A percentile compares a stretch with the other conserved stretches of the same genome.
Evolutionary conservation across 2,113 vertebrate genomes (phyloP).

Genomic region (Tragelaphus scriptus): DNA sequence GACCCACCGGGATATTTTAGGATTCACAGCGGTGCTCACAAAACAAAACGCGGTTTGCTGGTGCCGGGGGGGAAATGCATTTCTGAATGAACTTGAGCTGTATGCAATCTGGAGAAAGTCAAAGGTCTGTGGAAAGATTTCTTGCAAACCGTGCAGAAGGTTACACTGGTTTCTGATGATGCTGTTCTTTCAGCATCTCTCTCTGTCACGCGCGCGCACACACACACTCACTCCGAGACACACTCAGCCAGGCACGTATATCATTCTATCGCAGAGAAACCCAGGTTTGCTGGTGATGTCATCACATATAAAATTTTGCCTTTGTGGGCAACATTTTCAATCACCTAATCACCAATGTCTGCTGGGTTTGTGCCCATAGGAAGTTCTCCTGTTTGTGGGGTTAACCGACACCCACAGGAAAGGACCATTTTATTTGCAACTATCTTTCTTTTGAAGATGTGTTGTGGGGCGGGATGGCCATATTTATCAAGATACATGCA

Average conservation of each 20-base stretch:
- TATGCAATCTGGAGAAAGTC: slow-evolving; percentile 24
- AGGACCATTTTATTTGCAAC: slow-evolving; percentile 27
- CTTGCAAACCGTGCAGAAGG: slow-evolving; percentile 26
- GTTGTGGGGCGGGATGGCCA: neutral
- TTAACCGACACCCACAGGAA: slow-evolving; percentile 57
- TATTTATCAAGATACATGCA: slow-evolving; percentile 20
- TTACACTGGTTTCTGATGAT: neutral
- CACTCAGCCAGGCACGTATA: neutral
- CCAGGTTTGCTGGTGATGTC: slow-evolving; percentile 64
- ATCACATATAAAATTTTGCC: slow-evolving; percentile 49
- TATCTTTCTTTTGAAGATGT: neutral
- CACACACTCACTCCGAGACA: neutral
- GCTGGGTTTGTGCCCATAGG: slow-evolving; percentile 55
- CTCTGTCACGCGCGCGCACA: no score
- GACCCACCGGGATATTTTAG: neutral
- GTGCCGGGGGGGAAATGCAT: neutral
- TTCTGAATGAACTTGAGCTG: slow-evolving; percentile 33
- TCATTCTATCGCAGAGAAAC: slow-evolving; percentile 24
- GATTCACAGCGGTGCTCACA: neutral
- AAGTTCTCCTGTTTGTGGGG: slow-evolving; percentile 59
- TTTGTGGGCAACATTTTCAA: slow-evolving; percentile 51
- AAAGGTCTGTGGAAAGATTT: slow-evolving; percentile 30
- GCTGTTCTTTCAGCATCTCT: neutral
- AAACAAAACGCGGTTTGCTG: neutral
- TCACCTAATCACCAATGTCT: slow-evolving; percentile 22